Evolutionary conservation across 1,140 invertebrate species (phyloP).

Genomic region (Atopsyche davidsoni): DNA sequence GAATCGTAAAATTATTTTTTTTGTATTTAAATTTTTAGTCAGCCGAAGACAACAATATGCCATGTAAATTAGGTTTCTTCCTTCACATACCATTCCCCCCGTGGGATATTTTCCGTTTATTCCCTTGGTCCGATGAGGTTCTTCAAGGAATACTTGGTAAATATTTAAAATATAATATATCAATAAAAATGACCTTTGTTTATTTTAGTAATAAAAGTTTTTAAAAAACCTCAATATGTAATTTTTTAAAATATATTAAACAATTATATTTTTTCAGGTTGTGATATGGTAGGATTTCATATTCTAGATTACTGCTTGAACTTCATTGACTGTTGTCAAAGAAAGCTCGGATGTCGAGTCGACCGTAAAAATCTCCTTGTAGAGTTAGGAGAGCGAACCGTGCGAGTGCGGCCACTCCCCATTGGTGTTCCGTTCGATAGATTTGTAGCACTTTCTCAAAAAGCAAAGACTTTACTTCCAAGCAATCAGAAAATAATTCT

Average conservation of each 20-base stretch:
- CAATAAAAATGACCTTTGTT: too few species aligned
- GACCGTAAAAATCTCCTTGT: constrained; percentile 81
- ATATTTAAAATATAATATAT: constrained; percentile 15
- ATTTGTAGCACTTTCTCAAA: constrained; percentile 75
- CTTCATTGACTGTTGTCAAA: constrained; percentile 86
- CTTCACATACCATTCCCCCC: constrained; percentile 89
- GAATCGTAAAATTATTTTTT: background rate
- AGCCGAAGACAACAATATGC: constrained; percentile 71
- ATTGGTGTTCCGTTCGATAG: constrained; percentile 85
- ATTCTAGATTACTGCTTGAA: constrained; percentile 88
- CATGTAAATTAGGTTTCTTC: constrained; percentile 82
- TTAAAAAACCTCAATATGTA: background rate
- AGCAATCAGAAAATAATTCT: constrained; percentile 75
- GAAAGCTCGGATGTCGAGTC: constrained; percentile 78
- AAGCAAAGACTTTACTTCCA: constrained; percentile 65
- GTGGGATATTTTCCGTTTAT: constrained; percentile 85
- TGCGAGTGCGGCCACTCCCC: constrained; percentile 73
- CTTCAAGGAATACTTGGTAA: constrained; percentile 80
- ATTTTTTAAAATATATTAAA: constrained; percentile 1
- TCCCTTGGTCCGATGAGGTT: constrained; percentile 87
- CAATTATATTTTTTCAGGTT: constrained; percentile 50
- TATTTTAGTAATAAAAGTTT: too few species aligned
- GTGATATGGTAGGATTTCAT: constrained; percentile 88
- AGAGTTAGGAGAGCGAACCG: constrained; percentile 78
- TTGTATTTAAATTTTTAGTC: constrained; percentile 40